Percentiles rank a stretch among this genome's conserved stretches.
These are phyloP conservation scores for Trochalopteron elliotii DNA, from an alignment of 2,113 vertebrate genomes.

Conservation along the genomic window DNA sequence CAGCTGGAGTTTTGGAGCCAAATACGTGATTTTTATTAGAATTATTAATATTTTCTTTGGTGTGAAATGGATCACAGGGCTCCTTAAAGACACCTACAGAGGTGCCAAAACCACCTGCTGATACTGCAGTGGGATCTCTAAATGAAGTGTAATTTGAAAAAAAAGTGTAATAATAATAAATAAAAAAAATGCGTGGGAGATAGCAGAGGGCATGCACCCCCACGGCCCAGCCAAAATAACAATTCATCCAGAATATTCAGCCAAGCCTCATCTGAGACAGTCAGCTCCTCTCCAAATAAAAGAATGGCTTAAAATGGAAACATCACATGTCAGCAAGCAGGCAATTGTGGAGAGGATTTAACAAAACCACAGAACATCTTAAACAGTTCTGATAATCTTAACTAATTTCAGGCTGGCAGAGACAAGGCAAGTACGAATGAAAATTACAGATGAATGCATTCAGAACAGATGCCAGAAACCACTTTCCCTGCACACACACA, in stretches of 20 bases:
- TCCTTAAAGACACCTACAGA: background rate
- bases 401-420: constrained; percentile 49
- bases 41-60: background rate
- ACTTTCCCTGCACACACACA: background rate
- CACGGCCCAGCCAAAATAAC: background rate
- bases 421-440: constrained; percentile 63
- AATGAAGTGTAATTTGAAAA: background rate
- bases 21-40: background rate
- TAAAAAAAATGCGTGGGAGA: background rate
- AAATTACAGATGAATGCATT: constrained; percentile 59
- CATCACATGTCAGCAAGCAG: background rate
- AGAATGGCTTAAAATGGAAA: background rate
- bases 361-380: constrained; percentile 48
- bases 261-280: background rate
- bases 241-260: background rate
- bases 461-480: constrained; percentile 62
- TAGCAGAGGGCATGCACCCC: background rate
- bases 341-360: constrained; percentile 18
- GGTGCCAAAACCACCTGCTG: background rate
- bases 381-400: constrained; percentile 51
- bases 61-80: background rate
- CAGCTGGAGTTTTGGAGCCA: background rate
- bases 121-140: background rate
- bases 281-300: background rate
- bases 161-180: no score